Percentiles rank a stretch among this genome's conserved stretches.
These are phyloP conservation scores for Cerceris rybyensis DNA, from an alignment of 2,888 invertebrate species.

Conservation along the genomic window DNA sequence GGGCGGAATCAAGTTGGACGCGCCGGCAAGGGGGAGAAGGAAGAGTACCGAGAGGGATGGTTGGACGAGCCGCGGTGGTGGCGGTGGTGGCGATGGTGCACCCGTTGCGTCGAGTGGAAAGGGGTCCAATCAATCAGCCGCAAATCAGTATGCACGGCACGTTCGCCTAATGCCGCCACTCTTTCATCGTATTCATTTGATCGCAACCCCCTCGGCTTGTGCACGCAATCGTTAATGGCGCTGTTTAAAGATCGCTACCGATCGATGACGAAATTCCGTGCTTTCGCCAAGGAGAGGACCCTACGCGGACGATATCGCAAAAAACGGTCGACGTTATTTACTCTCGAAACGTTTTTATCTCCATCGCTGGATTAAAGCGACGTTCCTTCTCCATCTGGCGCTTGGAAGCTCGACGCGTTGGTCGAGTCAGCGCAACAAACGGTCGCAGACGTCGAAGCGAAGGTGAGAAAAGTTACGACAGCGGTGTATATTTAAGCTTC, in stretches of 20 bases:
- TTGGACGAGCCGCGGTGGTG: slow-evolving; percentile 38
- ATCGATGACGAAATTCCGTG: slow-evolving; percentile 59
- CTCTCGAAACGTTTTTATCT: not conserved
- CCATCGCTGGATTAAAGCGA: too few species aligned
- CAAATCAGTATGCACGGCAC: slow-evolving; percentile 82
- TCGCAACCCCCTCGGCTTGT: slow-evolving; percentile 73
- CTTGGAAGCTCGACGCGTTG: too few species aligned
- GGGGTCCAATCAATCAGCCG: slow-evolving; percentile 81
- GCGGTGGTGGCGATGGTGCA: slow-evolving; percentile 58
- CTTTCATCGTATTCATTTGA: slow-evolving; percentile 82
- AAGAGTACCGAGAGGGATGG: slow-evolving; percentile 21
- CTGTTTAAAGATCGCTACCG: slow-evolving; percentile 75
- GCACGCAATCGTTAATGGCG: slow-evolving; percentile 78
- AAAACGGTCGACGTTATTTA: not conserved
- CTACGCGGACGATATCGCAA: not conserved
- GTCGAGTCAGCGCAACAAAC: too few species aligned
- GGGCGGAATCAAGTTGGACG: slow-evolving; percentile 60
- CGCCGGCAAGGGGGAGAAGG: slow-evolving; percentile 21
- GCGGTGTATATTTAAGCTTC: too few species aligned
- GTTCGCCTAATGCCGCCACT: slow-evolving; percentile 81
- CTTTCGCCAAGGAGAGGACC: slow-evolving; percentile 10
- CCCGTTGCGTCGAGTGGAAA: slow-evolving; percentile 72
- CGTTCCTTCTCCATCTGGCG: too few species aligned
- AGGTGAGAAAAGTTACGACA: too few species aligned
- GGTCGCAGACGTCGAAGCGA: too few species aligned